These are phyloP conservation scores for Melopsittacus undulatus DNA, from an alignment of 2,797 vertebrate species.

Conservation along the genomic window DNA sequence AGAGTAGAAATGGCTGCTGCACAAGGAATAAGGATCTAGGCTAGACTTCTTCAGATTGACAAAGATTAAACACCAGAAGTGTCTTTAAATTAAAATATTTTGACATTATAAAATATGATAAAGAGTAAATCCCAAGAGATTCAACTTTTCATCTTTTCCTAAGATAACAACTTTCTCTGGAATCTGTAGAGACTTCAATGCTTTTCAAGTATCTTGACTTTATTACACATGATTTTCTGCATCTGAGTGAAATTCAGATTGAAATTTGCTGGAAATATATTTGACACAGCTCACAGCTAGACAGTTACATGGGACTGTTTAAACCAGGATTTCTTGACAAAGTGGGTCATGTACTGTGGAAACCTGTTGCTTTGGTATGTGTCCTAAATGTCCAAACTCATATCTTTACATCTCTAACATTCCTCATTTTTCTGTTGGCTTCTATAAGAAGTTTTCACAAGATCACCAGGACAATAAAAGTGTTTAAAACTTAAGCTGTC, in stretches of 20 bases:
- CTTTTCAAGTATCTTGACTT: background rate
- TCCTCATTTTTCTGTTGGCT: background rate
- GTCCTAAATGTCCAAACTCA: background rate
- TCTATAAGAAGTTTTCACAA: background rate
- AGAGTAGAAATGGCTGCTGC: background rate
- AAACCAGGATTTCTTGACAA: background rate
- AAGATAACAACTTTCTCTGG: background rate
- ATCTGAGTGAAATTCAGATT: background rate
- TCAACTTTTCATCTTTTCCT: background rate
- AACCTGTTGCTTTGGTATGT: background rate
- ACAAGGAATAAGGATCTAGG: background rate
- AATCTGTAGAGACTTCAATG: background rate
- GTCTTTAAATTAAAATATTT: background rate
- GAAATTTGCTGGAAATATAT: background rate
- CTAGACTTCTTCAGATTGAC: background rate
- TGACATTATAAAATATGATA: background rate
- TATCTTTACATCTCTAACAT: background rate
- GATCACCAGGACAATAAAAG: background rate
- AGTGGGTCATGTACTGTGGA: background rate
- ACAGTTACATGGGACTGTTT: background rate
- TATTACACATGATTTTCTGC: background rate
- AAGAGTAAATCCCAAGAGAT: background rate
- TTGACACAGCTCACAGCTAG: background rate
- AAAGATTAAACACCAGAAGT: background rate
- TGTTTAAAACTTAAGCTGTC: background rate